Percentiles rank a stretch among this genome's conserved stretches.
phyloP scores from a whole-genome alignment of 2,113 vertebrate genomes.

The Zootoca vivipara region DNA sequence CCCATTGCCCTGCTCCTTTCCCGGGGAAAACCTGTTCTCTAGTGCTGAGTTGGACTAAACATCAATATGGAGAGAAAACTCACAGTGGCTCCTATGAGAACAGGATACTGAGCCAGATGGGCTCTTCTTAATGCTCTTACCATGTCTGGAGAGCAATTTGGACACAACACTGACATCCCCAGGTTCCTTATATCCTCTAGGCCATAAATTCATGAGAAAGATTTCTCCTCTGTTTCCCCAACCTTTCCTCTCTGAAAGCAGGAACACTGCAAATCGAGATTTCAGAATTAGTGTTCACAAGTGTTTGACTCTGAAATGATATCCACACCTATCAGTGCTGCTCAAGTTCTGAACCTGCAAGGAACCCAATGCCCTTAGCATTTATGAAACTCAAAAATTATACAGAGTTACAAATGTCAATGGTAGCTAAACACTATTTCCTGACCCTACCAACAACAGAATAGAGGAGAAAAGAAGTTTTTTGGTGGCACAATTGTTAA shows the following conservation, averaged over 20 bases:
- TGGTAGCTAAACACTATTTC: not conserved
- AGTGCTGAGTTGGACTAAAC: no score
- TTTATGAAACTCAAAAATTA: not conserved
- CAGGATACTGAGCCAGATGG: no score
- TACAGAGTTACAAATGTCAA: not conserved
- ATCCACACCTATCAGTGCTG: not conserved
- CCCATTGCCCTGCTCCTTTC: no score
- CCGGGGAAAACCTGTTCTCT: no score
- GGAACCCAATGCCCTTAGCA: not conserved
- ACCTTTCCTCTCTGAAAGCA: not conserved
- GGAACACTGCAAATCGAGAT: not conserved
- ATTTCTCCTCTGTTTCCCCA: not conserved
- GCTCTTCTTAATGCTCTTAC: not conserved
- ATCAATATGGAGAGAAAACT: no score
- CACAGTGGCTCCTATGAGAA: no score
- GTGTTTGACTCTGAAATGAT: not conserved
- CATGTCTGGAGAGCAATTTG: not conserved
- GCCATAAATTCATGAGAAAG: not conserved
- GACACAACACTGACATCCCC: not conserved
- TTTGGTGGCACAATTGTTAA: not conserved
- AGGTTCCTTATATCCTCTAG: not conserved
- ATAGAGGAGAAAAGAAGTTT: no score
- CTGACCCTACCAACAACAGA: not conserved
- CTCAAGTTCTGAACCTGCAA: conserved; percentile 14
- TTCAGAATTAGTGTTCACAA: conserved; percentile 3